Conservation (phyloP, 1,140 invertebrate genomes). For the Heterodera carotae region DNA sequence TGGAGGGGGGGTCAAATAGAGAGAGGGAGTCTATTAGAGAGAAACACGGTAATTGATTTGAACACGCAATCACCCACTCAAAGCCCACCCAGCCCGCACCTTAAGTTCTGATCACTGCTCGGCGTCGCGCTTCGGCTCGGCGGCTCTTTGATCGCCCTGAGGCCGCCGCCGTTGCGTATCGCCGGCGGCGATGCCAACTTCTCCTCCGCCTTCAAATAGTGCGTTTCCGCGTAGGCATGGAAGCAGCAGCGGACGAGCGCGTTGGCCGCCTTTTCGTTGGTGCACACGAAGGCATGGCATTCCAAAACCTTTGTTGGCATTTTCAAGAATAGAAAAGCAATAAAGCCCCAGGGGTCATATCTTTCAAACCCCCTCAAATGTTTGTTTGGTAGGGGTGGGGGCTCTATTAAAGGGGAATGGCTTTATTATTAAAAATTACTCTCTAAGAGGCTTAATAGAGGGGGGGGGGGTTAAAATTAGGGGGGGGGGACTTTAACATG, state of each 20-base stretch:
- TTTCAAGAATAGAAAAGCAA: no score
- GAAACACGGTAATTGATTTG: no score
- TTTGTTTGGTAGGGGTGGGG: no score
- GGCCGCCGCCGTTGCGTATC: constrained; percentile 7
- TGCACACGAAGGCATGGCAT: constrained; percentile 98
- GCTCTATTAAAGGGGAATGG: no score
- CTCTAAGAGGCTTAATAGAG: no score
- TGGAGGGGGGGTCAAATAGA: no score
- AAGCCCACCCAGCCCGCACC: constrained; percentile 25
- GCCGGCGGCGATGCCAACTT: constrained; percentile 39
- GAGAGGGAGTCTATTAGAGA: no score
- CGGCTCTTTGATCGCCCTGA: constrained; percentile 54
- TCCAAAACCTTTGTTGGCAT: constrained; percentile 74
- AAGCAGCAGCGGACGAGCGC: constrained; percentile 65
- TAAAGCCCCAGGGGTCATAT: no score
- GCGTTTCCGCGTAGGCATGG: constrained; percentile 61
- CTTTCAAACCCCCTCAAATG: no score
- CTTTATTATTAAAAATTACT: no score
- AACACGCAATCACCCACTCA: not conserved
- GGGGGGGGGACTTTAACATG: no score
- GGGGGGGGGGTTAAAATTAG: no score
- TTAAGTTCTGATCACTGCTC: constrained; percentile 49
- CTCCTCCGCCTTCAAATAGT: constrained; percentile 62
- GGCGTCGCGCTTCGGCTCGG: constrained; percentile 42
- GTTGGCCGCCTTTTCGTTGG: constrained; percentile 63